These are phyloP conservation scores for Synergus umbraculus DNA, from an alignment of 2,888 invertebrate species.

Conservation along the genomic window DNA sequence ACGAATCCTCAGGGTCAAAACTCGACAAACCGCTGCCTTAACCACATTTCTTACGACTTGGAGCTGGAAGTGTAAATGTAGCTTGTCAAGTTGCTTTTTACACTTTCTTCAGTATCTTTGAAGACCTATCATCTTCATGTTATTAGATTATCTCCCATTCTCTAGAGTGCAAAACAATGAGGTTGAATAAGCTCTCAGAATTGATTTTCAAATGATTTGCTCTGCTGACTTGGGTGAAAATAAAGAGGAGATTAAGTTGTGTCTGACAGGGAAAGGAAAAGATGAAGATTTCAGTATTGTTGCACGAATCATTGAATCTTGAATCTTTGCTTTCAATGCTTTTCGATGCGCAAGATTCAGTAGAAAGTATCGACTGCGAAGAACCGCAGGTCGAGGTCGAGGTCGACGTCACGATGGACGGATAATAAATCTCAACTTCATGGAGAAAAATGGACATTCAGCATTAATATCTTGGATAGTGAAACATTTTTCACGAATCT, in stretches of 20 bases:
- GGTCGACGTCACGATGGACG: slow-evolving; percentile 29
- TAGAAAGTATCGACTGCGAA: slow-evolving; percentile 29
- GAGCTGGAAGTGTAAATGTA: neutral
- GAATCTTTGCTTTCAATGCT: neutral
- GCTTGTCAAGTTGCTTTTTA: neutral
- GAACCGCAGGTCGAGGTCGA: slow-evolving; percentile 17
- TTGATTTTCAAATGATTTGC: neutral
- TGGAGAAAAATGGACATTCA: neutral
- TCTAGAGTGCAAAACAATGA: neutral
- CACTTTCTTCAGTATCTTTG: neutral
- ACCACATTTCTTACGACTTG: neutral
- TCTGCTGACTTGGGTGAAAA: too few species aligned
- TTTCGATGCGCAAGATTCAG: slow-evolving; percentile 20
- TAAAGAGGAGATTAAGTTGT: too few species aligned
- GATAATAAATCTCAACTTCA: slow-evolving; percentile 62
- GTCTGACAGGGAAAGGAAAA: too few species aligned
- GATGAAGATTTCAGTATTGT: slow-evolving; percentile 27
- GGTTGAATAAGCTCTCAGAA: neutral
- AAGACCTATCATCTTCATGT: too few species aligned
- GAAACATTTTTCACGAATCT: too few species aligned
- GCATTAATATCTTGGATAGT: too few species aligned
- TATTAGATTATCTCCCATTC: too few species aligned
- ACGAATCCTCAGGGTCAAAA: neutral
- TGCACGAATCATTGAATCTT: slow-evolving; percentile 1
- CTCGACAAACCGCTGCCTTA: neutral